A percentile compares a stretch with the other conserved stretches of the same genome.
These are phyloP conservation scores for Euphysa ruthae DNA, from an alignment of 30 jellyfish, hydroid and myxozoan genomes.

Conservation along the genomic window DNA sequence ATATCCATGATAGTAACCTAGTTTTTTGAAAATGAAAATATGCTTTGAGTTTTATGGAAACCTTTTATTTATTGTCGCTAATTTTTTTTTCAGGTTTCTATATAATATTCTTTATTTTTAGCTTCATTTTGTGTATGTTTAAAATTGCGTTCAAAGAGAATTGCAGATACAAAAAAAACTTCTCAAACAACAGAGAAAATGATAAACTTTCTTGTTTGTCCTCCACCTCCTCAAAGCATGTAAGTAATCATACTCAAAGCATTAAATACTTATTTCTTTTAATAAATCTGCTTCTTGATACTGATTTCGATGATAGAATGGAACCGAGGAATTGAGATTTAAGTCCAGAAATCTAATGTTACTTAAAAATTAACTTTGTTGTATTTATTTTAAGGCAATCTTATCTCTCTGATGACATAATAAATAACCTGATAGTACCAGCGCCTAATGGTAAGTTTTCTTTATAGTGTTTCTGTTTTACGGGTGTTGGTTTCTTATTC, in stretches of 20 bases:
- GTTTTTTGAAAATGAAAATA: no score
- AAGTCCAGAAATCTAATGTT: no score
- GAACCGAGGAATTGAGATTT: no score
- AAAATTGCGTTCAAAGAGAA: slow-evolving; percentile 62
- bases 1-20: no score
- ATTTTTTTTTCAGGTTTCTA: no score
- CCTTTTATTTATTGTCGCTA: no score
- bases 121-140: slow-evolving; percentile 53
- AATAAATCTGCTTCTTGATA: no score
- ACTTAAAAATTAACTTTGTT: neutral
- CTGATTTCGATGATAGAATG: no score
- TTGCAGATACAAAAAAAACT: slow-evolving; percentile 71
- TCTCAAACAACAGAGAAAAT: slow-evolving; percentile 83
- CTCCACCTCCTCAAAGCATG: slow-evolving; percentile 95
- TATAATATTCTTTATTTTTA: no score
- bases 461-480: no score
- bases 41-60: no score
- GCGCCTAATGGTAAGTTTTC: slow-evolving; percentile 90
- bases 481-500: no score
- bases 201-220: slow-evolving; percentile 89
- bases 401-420: slow-evolving; percentile 58
- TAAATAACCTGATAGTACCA: slow-evolving; percentile 79
- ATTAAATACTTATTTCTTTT: neutral
- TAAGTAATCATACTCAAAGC: slow-evolving; percentile 16
- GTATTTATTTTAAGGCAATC: slow-evolving; percentile 18